These are phyloP conservation scores for Aradophagus sp. DNA, from an alignment of 1,140 invertebrate genomes.

Conservation along the genomic window DNA sequence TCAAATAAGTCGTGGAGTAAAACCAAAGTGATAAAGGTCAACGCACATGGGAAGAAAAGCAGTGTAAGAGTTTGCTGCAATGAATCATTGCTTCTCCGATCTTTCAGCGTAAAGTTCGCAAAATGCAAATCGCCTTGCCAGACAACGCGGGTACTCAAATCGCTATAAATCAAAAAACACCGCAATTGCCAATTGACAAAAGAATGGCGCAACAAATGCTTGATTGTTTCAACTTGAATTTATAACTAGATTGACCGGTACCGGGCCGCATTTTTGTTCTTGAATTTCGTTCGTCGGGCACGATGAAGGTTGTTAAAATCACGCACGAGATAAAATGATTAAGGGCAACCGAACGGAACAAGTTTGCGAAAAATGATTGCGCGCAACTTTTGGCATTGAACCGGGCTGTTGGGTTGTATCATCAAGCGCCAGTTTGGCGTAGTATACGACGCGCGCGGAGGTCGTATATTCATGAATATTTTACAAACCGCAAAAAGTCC, in stretches of 20 bases:
- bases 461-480: conserved; percentile 51
- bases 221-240: too few species aligned
- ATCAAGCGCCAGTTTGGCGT: conserved; percentile 43
- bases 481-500: conserved; percentile 36
- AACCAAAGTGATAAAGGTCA: conserved; percentile 51
- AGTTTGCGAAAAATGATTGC: not conserved
- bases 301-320: too few species aligned
- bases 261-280: too few species aligned
- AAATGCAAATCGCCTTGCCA: conserved; percentile 36
- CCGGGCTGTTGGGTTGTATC: conserved; percentile 8
- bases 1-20: conserved; percentile 31
- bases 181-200: conserved; percentile 31
- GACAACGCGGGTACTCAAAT: conserved; percentile 32
- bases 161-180: conserved; percentile 38
- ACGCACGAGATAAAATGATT: too few species aligned
- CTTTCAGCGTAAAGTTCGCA: conserved; percentile 37
- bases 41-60: conserved; percentile 42
- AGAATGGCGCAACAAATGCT: conserved; percentile 19
- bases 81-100: conserved; percentile 36
- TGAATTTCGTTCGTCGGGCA: too few species aligned
- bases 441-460: conserved; percentile 19
- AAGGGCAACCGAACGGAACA: not conserved
- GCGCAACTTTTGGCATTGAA: conserved; percentile 19
- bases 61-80: conserved; percentile 36
- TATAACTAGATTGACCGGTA: too few species aligned